A percentile compares a stretch with the other conserved stretches of the same genome.
Conservation (phyloP, 2,113 vertebrate genomes). For the Macheiramphus alcinus region DNA sequence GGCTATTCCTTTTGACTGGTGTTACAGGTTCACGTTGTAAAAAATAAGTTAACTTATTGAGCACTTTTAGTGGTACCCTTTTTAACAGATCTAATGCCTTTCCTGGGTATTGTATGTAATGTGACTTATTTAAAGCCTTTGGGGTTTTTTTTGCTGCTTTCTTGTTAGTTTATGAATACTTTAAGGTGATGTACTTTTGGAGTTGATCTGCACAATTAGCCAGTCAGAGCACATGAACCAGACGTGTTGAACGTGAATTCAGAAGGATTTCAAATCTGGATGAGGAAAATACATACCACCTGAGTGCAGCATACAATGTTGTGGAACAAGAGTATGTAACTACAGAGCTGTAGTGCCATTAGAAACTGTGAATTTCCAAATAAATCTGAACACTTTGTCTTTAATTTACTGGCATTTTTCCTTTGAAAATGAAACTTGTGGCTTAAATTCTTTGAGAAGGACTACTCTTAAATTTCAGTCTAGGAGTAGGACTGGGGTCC, state of each 20-base stretch:
- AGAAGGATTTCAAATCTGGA: constrained; percentile 49
- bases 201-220: constrained; percentile 74
- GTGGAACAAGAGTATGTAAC: constrained; percentile 84
- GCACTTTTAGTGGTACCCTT: constrained; percentile 88
- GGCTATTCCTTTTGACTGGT: constrained; percentile 50
- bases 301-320: constrained; percentile 74
- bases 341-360: constrained; percentile 96
- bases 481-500: not conserved
- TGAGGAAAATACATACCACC: constrained; percentile 3
- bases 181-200: constrained; percentile 58
- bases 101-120: constrained; percentile 80
- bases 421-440: not conserved
- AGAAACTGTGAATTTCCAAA: constrained; percentile 99
- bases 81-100: constrained; percentile 79
- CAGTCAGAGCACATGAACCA: constrained; percentile 69
- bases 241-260: not conserved
- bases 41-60: constrained; percentile 82
- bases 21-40: constrained; percentile 68
- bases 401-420: constrained; percentile 46
- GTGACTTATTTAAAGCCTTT: constrained; percentile 81
- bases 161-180: constrained; percentile 68
- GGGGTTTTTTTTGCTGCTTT: constrained; percentile 77
- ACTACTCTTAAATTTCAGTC: not conserved
- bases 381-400: constrained; percentile 92
- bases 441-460: not conserved